Evolutionary conservation across 2,797 vertebrate genomes (phyloP).

Genomic region (Sebastes oblongus): DNA sequence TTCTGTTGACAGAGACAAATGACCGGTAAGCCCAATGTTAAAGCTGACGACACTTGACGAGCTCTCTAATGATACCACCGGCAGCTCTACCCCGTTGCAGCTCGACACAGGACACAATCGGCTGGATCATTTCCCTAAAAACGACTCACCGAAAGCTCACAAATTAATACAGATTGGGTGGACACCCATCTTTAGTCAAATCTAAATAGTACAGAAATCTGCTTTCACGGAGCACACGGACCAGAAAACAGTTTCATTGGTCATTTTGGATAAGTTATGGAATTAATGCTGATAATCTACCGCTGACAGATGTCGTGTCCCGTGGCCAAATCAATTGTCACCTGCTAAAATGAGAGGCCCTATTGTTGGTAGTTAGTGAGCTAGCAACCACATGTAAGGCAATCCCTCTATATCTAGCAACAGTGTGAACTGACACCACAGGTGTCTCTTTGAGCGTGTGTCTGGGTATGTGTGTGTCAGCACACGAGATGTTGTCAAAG

Average conservation of each 20-base stretch:
- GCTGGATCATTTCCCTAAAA: not conserved
- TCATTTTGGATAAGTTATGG: not conserved
- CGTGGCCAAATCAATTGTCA: not conserved
- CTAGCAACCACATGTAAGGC: constrained; percentile 1
- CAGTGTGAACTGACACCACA: constrained; percentile 17
- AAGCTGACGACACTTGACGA: not conserved
- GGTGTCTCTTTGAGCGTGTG: constrained; percentile 12
- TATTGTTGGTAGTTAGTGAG: constrained; percentile 3
- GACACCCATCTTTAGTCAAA: not conserved
- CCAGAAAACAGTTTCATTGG: not conserved
- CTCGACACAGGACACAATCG: not conserved
- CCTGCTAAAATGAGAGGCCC: not conserved
- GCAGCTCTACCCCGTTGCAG: not conserved
- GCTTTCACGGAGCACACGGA: not conserved
- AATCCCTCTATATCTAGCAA: constrained; percentile 3
- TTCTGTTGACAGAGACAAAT: not conserved
- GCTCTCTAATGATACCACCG: not conserved
- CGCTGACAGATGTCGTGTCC: not conserved
- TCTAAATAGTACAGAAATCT: not conserved
- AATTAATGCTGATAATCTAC: not conserved
- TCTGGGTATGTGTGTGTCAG: not conserved
- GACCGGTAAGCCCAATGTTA: too few relatives aligned
- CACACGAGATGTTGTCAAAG: constrained; percentile 22
- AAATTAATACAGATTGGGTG: not conserved
- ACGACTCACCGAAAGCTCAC: not conserved